Conservation (phyloP, 2,113 vertebrate species). For the Macquaria australasica region DNA sequence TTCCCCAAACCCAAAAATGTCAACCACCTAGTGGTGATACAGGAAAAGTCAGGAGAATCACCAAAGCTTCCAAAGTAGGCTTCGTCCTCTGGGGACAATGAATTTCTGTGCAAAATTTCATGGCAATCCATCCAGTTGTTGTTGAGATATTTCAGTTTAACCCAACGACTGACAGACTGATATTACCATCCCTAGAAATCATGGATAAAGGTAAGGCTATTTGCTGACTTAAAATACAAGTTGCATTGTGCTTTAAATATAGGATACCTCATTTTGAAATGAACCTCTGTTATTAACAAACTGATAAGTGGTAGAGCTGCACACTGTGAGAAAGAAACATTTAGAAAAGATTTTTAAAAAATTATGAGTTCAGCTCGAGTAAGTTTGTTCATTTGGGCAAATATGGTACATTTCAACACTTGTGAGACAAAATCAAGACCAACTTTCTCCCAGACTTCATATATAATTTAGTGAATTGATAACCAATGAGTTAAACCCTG, state of each 20-base stretch:
- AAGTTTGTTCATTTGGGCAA: neutral
- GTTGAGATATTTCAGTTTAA: neutral
- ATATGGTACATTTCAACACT: neutral
- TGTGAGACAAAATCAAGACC: neutral
- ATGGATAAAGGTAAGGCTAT: neutral
- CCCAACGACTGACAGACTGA: neutral
- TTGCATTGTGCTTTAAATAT: neutral
- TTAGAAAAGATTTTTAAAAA: neutral
- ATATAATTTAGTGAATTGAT: constrained; percentile 42
- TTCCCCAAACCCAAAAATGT: too few relatives aligned
- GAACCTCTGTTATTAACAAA: neutral
- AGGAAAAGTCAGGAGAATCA: too few relatives aligned
- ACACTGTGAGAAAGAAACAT: neutral
- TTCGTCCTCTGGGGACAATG: too few relatives aligned
- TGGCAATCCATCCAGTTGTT: neutral
- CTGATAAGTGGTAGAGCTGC: neutral
- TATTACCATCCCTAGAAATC: neutral
- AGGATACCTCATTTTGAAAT: neutral
- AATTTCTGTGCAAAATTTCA: too few relatives aligned
- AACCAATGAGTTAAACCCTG: constrained; percentile 22
- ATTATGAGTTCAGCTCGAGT: neutral
- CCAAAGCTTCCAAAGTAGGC: too few relatives aligned
- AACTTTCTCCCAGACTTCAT: constrained; percentile 21
- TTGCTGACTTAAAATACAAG: neutral
- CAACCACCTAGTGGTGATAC: too few relatives aligned